phyloP scores from a whole-genome alignment of 1,140 invertebrate genomes.

The Araneus ventricosus region DNA sequence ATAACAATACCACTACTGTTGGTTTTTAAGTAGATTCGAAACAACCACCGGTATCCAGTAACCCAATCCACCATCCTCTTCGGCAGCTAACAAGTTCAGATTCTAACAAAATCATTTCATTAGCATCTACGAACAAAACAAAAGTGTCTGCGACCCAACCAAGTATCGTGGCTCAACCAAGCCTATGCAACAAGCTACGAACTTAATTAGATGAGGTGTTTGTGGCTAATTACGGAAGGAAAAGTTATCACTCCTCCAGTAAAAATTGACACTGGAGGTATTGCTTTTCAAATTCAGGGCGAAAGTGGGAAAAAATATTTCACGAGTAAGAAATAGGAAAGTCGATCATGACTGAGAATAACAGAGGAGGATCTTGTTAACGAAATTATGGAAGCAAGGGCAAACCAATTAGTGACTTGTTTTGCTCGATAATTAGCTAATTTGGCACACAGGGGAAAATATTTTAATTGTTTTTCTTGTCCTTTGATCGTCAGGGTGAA shows the following conservation, averaged over 20 bases:
- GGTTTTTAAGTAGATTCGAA: background rate
- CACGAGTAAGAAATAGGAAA: background rate
- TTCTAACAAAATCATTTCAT: background rate
- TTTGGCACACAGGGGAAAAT: background rate
- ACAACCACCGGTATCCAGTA: background rate
- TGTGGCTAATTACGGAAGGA: constrained; percentile 20
- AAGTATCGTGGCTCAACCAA: background rate
- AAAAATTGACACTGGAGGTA: background rate
- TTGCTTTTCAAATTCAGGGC: background rate
- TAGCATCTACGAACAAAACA: background rate
- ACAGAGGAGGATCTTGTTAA: background rate
- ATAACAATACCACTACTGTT: background rate
- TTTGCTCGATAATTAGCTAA: constrained; percentile 19
- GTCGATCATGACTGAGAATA: background rate
- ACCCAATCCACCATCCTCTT: background rate
- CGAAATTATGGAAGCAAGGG: background rate
- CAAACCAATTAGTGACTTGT: constrained; percentile 25
- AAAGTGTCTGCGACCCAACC: background rate
- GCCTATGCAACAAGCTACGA: background rate
- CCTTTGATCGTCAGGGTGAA: no score
- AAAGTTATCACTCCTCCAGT: background rate
- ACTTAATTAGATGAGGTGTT: constrained; percentile 34
- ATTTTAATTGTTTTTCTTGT: constrained; percentile 12
- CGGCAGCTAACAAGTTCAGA: background rate
- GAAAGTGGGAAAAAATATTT: background rate